Base-by-base conservation (phyloP, 2,113 vertebrate species). In the Urocynchramus pylzowi region DNA sequence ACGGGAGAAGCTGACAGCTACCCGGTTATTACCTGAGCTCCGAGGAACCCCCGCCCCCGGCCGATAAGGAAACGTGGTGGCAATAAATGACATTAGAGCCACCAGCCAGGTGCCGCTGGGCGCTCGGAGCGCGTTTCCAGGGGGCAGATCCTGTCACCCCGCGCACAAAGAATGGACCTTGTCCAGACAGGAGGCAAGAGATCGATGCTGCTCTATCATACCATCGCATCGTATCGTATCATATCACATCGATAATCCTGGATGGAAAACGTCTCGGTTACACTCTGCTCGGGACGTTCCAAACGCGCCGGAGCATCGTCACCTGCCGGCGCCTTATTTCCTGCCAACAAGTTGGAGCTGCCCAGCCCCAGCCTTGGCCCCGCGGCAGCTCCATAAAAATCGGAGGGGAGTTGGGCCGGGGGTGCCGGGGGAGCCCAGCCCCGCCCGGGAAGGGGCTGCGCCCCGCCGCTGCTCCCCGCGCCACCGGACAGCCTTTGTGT, bases 401-500 rank as follows among this genome's bases (percentile, higher is more conserved):
- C 31, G 30, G 10, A 11, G 69, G 23, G 0, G 30, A 42, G 30
- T 4, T 86, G 42, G 24, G 45, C 30, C 11, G 42, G 59, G 35
- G 47, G 19, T 65, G 52, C 6, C 14, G 11, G 22, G 80, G 76
- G 47, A 56, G 73, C 10, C 76, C 53, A 77, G 91, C 61, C 54
- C 73, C 75, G 47, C 81, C 90, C 20, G 64, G 74, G 50, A 76
- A 73, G 85, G 88, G 61, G 67, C 92, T 49, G 88, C 78, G 42
- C 84, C 49, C 81, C n/a, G 22, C 88, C 30, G 60, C 69, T 33
- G 63, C 67, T 79, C 68, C 64, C 76, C 52, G 68, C 49, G 23
- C 91, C 86, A 44, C 96, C 97, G 76, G 96, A 90, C 94, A 81
- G 95, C 97, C 94, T 96, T 96, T 95, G 95, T 94, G 84, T 96